Evolutionary conservation across 1,140 invertebrate genomes (phyloP).

Genomic region (Chrysoperla carnea): DNA sequence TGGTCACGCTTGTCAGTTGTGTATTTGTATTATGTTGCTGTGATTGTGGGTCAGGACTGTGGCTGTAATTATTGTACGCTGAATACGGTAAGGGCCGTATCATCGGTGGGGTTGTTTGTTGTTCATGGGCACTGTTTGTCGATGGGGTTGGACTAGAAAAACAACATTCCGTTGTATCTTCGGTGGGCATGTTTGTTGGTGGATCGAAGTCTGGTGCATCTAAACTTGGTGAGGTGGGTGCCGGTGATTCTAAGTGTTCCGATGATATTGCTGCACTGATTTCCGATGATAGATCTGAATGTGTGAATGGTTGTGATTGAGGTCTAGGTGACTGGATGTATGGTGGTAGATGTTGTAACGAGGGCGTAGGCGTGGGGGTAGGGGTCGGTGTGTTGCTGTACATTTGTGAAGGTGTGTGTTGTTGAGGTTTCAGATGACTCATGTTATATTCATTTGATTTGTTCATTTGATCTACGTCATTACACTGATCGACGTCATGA

Average conservation of each 20-base stretch:
- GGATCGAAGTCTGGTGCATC: conserved; percentile 62
- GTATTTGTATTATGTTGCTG: conserved; percentile 10
- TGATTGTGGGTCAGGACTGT: conserved; percentile 8
- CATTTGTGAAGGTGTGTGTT: conserved; percentile 12
- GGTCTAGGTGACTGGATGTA: conserved; percentile 37
- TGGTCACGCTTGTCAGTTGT: conserved; percentile 8
- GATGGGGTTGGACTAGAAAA: conserved; percentile 29
- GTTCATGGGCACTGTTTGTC: conserved; percentile 17
- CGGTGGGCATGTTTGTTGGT: conserved; percentile 37
- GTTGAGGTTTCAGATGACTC: conserved; percentile 7
- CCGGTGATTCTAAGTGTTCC: conserved; percentile 39
- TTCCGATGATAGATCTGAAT: conserved; percentile 56
- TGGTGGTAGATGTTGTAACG: conserved; percentile 22
- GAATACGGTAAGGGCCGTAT: conserved; percentile 10
- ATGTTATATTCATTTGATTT: background rate
- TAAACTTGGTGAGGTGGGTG: conserved; percentile 43
- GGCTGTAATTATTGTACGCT: conserved; percentile 16
- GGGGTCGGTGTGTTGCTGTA: conserved; percentile 13
- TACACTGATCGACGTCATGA: background rate
- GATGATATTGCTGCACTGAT: conserved; percentile 62
- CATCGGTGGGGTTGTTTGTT: conserved; percentile 3
- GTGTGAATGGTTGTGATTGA: conserved; percentile 42
- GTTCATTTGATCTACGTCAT: background rate
- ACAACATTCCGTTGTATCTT: conserved; percentile 27
- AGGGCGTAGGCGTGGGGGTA: conserved; percentile 17